Evolutionary conservation across 2,888 invertebrate species (phyloP).

Genomic region (Hydroisotoma schaefferi): DNA sequence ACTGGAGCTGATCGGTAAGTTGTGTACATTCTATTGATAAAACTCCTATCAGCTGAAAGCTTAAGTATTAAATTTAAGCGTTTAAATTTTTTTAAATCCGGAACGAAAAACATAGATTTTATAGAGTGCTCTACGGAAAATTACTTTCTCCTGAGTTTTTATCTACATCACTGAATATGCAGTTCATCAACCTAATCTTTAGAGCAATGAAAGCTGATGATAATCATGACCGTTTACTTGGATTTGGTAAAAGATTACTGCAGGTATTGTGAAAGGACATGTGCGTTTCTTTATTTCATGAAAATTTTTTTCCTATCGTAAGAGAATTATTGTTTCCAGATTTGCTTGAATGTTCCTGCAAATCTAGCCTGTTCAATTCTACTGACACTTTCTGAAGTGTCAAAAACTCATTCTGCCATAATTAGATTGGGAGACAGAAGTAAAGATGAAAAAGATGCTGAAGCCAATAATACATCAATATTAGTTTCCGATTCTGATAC

Average conservation of each 20-base stretch:
- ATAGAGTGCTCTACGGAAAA: constrained; percentile 83
- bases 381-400: constrained; percentile 67
- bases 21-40: too few relatives aligned
- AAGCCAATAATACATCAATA: constrained; percentile 32
- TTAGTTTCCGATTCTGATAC: constrained; percentile 45
- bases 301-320: too few relatives aligned
- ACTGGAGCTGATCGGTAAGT: constrained; percentile 61
- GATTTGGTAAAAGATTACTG: constrained; percentile 80
- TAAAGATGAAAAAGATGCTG: constrained; percentile 46
- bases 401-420: constrained; percentile 35
- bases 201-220: constrained; percentile 78
- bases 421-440: constrained; percentile 26
- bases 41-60: too few relatives aligned
- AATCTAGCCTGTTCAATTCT: constrained; percentile 78
- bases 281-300: too few relatives aligned
- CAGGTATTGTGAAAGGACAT: constrained; percentile 59
- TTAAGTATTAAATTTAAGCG: background rate
- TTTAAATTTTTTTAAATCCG: too few relatives aligned
- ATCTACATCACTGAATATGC: constrained; percentile 66
- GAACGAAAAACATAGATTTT: constrained; percentile 69
- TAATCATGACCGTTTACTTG: constrained; percentile 66
- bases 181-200: constrained; percentile 77
- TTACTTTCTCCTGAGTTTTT: constrained; percentile 70
- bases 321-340: constrained; percentile 51
- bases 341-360: constrained; percentile 67